These are phyloP conservation scores for Ctenopoma kingsleyae DNA, from an alignment of 2,797 vertebrate genomes.

Conservation along the genomic window DNA sequence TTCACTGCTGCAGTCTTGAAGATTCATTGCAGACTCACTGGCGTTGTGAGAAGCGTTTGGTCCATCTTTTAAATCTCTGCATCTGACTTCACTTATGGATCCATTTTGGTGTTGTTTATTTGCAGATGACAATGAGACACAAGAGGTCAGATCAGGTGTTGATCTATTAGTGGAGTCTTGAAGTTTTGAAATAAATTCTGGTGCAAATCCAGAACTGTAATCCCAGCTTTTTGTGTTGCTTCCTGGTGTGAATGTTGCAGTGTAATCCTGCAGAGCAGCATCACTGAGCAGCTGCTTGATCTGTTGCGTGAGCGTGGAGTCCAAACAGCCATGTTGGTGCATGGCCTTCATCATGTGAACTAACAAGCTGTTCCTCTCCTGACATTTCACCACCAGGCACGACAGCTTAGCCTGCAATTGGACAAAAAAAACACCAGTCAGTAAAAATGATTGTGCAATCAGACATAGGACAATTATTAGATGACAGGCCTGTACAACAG, in stretches of 20 bases:
- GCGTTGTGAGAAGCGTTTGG: not conserved
- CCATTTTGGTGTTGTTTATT: conserved; percentile 11
- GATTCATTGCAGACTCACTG: conserved; percentile 17
- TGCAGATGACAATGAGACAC: not conserved
- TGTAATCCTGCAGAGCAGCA: conserved; percentile 79
- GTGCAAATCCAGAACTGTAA: conserved; percentile 10
- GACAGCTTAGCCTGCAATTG: conserved; percentile 86
- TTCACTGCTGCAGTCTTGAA: conserved; percentile 12
- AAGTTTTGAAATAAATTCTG: conserved; percentile 41
- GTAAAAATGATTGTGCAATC: conserved; percentile 19
- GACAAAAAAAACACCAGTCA: conserved; percentile 36
- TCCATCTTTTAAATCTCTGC: conserved; percentile 12
- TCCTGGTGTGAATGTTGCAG: conserved; percentile 60
- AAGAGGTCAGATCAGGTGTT: conserved; percentile 14
- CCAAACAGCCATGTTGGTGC: conserved; percentile 53
- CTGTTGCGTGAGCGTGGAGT: conserved; percentile 67
- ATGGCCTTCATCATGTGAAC: conserved; percentile 76
- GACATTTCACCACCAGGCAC: conserved; percentile 87
- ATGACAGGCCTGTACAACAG: not conserved
- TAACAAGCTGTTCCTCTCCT: conserved; percentile 85
- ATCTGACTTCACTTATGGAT: conserved; percentile 37
- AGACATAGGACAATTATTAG: not conserved
- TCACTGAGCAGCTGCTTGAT: conserved; percentile 81
- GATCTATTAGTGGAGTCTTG: conserved; percentile 23
- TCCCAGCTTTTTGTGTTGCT: conserved; percentile 3